Evolutionary conservation across 2,888 invertebrate genomes (phyloP).

Genomic region (Plagodis pulveraria): DNA sequence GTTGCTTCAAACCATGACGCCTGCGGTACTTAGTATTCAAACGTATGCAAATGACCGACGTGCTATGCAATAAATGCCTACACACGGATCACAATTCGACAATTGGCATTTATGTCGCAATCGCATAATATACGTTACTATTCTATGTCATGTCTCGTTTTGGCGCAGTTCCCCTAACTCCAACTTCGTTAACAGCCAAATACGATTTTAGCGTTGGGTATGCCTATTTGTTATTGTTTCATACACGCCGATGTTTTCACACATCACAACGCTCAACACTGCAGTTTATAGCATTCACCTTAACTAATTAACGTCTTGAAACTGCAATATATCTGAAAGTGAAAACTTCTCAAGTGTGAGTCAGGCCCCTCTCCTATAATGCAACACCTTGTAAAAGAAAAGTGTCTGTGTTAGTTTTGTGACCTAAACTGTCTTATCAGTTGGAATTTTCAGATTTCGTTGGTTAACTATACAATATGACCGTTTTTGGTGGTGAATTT

Average conservation of each 20-base stretch:
- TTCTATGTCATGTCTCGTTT: constrained; percentile 12
- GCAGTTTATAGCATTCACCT: too few relatives aligned
- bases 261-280: background rate
- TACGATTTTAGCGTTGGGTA: constrained; percentile 10
- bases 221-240: constrained; percentile 7
- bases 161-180: constrained; percentile 7
- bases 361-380: too few relatives aligned
- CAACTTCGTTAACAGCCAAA: constrained; percentile 4
- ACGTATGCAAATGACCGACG: constrained; percentile 84
- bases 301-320: too few relatives aligned
- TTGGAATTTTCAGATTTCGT: too few relatives aligned
- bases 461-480: too few relatives aligned
- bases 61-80: constrained; percentile 84
- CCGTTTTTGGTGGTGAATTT: too few relatives aligned
- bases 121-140: constrained; percentile 56
- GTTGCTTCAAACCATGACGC: constrained; percentile 77
- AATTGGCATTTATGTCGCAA: constrained; percentile 80
- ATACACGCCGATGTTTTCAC: background rate
- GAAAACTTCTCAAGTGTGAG: too few relatives aligned
- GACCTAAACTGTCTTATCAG: too few relatives aligned
- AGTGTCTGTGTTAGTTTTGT: too few relatives aligned
- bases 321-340: too few relatives aligned
- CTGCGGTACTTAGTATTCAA: constrained; percentile 80
- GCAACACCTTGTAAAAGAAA: too few relatives aligned
- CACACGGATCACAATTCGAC: constrained; percentile 83